Evolutionary conservation across 2,888 invertebrate genomes (phyloP).

Genomic region (Frankliniella fusca): DNA sequence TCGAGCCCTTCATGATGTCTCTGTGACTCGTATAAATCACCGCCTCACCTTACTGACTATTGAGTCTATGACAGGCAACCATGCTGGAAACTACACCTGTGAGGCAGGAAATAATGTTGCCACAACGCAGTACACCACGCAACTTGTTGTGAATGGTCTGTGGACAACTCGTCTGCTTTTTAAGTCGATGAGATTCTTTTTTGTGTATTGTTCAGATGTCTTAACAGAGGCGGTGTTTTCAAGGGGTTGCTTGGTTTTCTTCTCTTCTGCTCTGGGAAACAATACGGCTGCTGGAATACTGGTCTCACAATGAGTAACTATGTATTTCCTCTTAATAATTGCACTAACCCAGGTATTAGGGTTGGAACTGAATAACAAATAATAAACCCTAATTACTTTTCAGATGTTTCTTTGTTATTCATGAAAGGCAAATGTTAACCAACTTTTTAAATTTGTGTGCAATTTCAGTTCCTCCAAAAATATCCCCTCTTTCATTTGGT

Average conservation of each 20-base stretch:
- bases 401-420: too few relatives aligned
- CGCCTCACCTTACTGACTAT: slow-evolving; percentile 61
- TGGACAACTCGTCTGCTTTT: slow-evolving; percentile 8
- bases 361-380: too few relatives aligned
- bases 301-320: too few relatives aligned
- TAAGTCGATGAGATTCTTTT: neutral
- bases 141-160: slow-evolving; percentile 66
- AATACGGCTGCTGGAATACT: too few relatives aligned
- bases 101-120: slow-evolving; percentile 66
- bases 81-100: slow-evolving; percentile 72
- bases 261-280: slow-evolving; percentile 20
- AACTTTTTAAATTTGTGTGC: slow-evolving; percentile 29
- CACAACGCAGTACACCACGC: slow-evolving; percentile 59
- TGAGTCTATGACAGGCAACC: slow-evolving; percentile 64
- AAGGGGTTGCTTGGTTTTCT: slow-evolving; percentile 15
- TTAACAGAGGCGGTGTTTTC: slow-evolving; percentile 25
- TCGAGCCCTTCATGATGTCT: slow-evolving; percentile 53
- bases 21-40: slow-evolving; percentile 56
- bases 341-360: too few relatives aligned
- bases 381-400: too few relatives aligned
- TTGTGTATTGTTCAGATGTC: neutral
- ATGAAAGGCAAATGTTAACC: neutral
- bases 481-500: slow-evolving; percentile 47
- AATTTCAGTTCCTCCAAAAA: slow-evolving; percentile 46
- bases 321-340: too few relatives aligned